A percentile compares a stretch with the other conserved stretches of the same genome.
These are phyloP conservation scores for Himantopus leucocephalus DNA, from an alignment of 2,113 vertebrate genomes.

Conservation along the genomic window DNA sequence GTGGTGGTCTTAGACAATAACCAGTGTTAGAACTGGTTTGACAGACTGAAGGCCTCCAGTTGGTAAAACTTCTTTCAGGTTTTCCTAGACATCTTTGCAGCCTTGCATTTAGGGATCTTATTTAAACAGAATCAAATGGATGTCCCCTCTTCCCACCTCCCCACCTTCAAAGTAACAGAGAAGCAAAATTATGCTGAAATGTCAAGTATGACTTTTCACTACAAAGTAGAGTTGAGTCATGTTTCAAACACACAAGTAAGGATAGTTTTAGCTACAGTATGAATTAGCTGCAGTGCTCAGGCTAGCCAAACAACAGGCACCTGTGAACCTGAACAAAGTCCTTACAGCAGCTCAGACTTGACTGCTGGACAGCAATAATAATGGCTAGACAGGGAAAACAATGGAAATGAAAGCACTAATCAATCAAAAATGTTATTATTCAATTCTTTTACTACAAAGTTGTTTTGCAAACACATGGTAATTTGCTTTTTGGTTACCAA, in stretches of 20 bases:
- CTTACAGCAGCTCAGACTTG: not conserved
- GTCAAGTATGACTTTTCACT: not conserved
- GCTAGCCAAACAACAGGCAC: not conserved
- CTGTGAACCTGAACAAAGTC: not conserved
- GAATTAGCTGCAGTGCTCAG: not conserved
- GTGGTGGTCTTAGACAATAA: not conserved
- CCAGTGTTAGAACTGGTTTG: not conserved
- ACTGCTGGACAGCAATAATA: not conserved
- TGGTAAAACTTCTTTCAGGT: not conserved
- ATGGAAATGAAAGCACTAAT: not conserved
- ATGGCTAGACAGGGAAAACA: not conserved
- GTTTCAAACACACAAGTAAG: not conserved
- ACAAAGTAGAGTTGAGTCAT: not conserved
- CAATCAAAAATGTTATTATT: not conserved
- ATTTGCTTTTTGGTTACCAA: not conserved
- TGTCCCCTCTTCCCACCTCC: not conserved
- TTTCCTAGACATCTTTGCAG: not conserved
- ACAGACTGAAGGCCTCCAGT: not conserved
- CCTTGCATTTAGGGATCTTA: not conserved
- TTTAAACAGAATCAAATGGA: not conserved
- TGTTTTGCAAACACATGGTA: not conserved
- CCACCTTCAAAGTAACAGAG: not conserved
- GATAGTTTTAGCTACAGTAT: not conserved
- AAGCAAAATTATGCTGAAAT: not conserved
- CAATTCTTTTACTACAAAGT: not conserved